Evolutionary conservation across 2,888 invertebrate species (phyloP).

Genomic region (Sphaerophoria rueppellii): DNA sequence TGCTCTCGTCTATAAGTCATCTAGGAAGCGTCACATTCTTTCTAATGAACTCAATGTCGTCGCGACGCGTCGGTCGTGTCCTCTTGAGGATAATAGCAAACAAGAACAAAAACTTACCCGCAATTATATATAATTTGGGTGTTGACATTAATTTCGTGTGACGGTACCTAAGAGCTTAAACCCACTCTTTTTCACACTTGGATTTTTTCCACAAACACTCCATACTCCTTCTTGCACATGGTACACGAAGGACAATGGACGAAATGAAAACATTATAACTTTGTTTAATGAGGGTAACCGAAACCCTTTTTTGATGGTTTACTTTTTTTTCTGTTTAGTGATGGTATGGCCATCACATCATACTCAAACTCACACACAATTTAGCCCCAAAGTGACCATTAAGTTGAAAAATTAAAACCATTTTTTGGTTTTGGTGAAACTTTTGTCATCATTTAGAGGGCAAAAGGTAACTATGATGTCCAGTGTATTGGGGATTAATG

Average conservation of each 20-base stretch:
- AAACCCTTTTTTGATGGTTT: slow-evolving; percentile 37
- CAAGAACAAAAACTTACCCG: slow-evolving; percentile 35
- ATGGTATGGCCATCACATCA: neutral
- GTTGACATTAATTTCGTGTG: slow-evolving; percentile 65
- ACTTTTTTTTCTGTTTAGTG: neutral
- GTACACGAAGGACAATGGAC: neutral
- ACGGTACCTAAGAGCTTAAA: slow-evolving; percentile 59
- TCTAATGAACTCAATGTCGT: slow-evolving; percentile 26
- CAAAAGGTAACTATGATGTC: neutral
- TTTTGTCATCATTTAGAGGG: slow-evolving; percentile 65
- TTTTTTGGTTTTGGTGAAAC: slow-evolving; percentile 68
- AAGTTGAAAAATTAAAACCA: slow-evolving; percentile 74
- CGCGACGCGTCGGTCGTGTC: too few relatives aligned
- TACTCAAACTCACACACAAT: slow-evolving; percentile 21
- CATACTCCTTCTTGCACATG: slow-evolving; percentile 4
- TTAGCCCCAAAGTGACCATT: slow-evolving; percentile 70
- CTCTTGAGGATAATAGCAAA: neutral
- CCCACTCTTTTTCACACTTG: slow-evolving; percentile 45
- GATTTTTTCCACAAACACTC: slow-evolving; percentile 13
- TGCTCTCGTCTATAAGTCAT: neutral
- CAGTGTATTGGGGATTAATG: neutral
- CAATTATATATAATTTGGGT: slow-evolving; percentile 66
- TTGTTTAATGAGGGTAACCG: slow-evolving; percentile 70
- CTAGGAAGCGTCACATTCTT: slow-evolving; percentile 25
- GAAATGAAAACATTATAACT: slow-evolving; percentile 71